A percentile compares a stretch with the other conserved stretches of the same genome.
phyloP scores from a whole-genome alignment of 2,797 vertebrate genomes.

The Karalla daura region DNA sequence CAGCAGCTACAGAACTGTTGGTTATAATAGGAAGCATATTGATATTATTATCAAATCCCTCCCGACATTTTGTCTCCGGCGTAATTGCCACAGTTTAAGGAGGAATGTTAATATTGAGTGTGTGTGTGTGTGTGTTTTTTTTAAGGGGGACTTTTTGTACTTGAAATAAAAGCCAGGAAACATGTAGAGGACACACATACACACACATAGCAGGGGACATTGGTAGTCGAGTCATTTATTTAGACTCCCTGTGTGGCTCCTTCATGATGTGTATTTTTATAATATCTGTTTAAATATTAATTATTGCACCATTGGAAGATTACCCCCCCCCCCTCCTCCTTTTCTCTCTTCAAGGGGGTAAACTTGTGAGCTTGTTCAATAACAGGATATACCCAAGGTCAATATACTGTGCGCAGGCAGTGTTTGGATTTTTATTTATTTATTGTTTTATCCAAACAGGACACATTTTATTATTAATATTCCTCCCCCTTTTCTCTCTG shows the following conservation, averaged over 20 bases:
- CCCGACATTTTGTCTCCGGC: conserved; percentile 78
- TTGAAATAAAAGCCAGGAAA: conserved; percentile 61
- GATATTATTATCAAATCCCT: conserved; percentile 70
- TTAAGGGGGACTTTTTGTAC: conserved; percentile 50
- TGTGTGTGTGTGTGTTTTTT: too few relatives aligned
- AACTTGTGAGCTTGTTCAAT: conserved; percentile 60
- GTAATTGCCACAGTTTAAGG: conserved; percentile 70
- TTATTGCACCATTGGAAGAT: conserved; percentile 24
- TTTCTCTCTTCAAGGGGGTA: neutral
- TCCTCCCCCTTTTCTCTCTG: neutral
- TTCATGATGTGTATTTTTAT: conserved; percentile 34
- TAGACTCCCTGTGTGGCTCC: conserved; percentile 9
- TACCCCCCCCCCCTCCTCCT: neutral
- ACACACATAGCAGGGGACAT: too few relatives aligned
- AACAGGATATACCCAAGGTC: conserved; percentile 79
- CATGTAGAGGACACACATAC: conserved; percentile 28
- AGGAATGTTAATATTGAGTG: conserved; percentile 72
- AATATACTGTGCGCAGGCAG: conserved; percentile 35
- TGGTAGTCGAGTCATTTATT: conserved; percentile 40
- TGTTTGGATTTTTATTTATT: conserved; percentile 28
- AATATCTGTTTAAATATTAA: conserved; percentile 39
- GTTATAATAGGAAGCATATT: conserved; percentile 73
- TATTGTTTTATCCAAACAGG: conserved; percentile 43
- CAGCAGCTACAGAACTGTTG: conserved; percentile 64
- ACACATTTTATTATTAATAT: conserved; percentile 51